Evolutionary conservation across 1,140 invertebrate genomes (phyloP).

Genomic region (Laupala kohalensis): DNA sequence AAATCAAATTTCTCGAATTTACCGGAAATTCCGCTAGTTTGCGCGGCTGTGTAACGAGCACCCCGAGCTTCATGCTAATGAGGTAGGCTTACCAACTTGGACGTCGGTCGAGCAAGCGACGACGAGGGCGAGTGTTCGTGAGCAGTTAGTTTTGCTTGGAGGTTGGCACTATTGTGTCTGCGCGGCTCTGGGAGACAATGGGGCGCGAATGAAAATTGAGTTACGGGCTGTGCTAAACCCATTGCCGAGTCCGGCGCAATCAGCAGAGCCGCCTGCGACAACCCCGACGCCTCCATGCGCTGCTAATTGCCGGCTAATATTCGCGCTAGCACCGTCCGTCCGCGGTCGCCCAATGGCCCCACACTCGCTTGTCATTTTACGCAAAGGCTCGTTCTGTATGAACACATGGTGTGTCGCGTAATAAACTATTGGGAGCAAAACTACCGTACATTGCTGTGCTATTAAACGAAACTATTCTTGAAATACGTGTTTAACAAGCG

Average conservation of each 20-base stretch:
- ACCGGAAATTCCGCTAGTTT: neutral
- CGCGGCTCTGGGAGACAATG: neutral
- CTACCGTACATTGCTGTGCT: too few species aligned
- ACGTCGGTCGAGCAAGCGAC: neutral
- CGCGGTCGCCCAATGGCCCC: neutral
- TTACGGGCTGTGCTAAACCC: neutral
- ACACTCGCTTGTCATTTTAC: neutral
- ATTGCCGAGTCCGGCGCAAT: neutral
- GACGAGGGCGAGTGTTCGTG: neutral
- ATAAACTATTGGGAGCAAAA: too few species aligned
- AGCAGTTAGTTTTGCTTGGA: neutral
- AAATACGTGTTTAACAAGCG: too few species aligned
- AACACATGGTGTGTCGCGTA: too few species aligned
- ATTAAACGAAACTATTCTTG: too few species aligned
- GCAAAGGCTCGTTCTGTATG: neutral
- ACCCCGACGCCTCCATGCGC: neutral
- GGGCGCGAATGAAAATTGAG: neutral
- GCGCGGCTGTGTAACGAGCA: neutral
- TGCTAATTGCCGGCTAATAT: neutral
- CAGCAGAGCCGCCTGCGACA: neutral
- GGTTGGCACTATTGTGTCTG: neutral
- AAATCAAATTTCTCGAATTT: neutral
- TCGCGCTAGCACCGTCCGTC: too few species aligned
- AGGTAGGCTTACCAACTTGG: neutral
- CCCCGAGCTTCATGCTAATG: neutral